phyloP scores from a whole-genome alignment of 2,113 vertebrate species.

The Colossoma macropomum region DNA sequence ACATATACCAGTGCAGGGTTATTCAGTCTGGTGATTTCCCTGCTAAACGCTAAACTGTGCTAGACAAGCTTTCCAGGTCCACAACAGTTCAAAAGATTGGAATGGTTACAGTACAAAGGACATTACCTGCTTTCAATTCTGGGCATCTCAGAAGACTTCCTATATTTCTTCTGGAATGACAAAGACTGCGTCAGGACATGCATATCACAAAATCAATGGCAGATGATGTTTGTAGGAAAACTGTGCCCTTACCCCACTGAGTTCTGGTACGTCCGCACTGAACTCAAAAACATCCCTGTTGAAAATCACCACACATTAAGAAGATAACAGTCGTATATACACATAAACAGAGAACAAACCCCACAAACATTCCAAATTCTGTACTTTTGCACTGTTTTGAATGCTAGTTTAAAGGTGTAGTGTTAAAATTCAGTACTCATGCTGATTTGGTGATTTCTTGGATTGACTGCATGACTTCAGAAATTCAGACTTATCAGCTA shows the following conservation, averaged over 20 bases:
- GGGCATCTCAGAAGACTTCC: constrained; percentile 44
- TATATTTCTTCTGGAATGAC: constrained; percentile 59
- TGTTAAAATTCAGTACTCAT: constrained; percentile 60
- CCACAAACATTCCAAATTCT: not conserved
- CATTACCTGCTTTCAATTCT: constrained; percentile 65
- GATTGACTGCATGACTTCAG: constrained; percentile 53
- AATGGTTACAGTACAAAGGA: not conserved
- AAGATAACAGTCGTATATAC: not conserved
- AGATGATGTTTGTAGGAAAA: not conserved
- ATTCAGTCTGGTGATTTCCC: not conserved
- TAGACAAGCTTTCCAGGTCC: too few species aligned
- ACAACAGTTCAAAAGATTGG: too few species aligned
- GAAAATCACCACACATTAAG: constrained; percentile 29
- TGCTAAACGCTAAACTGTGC: not conserved
- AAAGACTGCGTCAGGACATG: constrained; percentile 16
- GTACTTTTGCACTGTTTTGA: not conserved
- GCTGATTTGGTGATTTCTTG: constrained; percentile 23
- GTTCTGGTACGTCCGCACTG: constrained; percentile 49
- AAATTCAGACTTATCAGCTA: constrained; percentile 4
- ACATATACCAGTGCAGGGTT: too few species aligned
- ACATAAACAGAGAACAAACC: too few species aligned
- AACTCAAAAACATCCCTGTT: constrained; percentile 75
- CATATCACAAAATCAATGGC: not conserved
- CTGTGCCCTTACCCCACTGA: constrained; percentile 60
- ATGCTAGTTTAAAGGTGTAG: not conserved